A percentile compares a stretch with the other conserved stretches of the same genome.
Conservation (phyloP, 1,140 invertebrate species). For the Platyscapa corneri region DNA sequence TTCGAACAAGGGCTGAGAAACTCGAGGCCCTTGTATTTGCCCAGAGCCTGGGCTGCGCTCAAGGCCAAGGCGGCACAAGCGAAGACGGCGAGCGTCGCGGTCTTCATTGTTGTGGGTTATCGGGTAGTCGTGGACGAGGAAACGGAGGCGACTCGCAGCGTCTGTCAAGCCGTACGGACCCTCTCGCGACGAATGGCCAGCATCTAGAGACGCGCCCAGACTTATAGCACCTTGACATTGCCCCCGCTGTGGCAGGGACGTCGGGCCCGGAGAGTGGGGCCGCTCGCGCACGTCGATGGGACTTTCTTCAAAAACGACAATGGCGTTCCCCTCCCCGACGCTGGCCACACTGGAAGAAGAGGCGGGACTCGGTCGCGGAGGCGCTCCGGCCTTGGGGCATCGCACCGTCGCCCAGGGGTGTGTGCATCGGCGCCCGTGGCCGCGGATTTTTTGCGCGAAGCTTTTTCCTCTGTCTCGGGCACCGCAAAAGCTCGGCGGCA, state of each 20-base stretch:
- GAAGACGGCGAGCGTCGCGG: not conserved
- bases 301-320: constrained; percentile 44
- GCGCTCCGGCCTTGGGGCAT: not conserved
- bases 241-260: constrained; percentile 56
- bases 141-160: not conserved
- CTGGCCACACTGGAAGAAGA: not conserved
- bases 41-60: constrained; percentile 55
- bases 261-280: constrained; percentile 5
- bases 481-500: not conserved
- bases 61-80: not conserved
- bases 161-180: constrained; percentile 58
- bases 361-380: not conserved
- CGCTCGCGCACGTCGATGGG: not conserved
- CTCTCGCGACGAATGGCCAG: constrained; percentile 66
- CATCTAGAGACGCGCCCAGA: constrained; percentile 63
- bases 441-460: not conserved
- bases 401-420: not conserved
- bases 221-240: constrained; percentile 75
- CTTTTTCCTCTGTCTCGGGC: not conserved
- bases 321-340: not conserved
- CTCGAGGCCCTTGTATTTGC: constrained; percentile 68
- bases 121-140: not conserved
- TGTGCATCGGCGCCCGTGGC: not conserved
- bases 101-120: not conserved
- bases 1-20: constrained; percentile 82